A percentile compares a stretch with the other conserved stretches of the same genome.
phyloP scores from a whole-genome alignment of 2,113 vertebrate genomes.

The Microcebus jonahi region DNA sequence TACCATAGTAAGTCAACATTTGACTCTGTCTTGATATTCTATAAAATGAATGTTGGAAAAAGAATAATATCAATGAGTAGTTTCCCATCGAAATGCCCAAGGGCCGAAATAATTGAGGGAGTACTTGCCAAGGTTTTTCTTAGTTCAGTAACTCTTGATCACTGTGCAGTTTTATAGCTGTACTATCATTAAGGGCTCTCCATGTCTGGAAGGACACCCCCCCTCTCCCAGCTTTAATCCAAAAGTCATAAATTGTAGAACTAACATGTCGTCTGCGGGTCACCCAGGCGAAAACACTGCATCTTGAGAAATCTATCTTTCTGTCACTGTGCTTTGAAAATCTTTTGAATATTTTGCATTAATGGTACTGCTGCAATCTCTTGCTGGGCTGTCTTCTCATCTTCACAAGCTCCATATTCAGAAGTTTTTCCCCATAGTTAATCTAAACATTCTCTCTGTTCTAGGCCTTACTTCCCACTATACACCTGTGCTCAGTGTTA shows the following conservation, averaged over 20 bases:
- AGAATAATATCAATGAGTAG: slow-evolving; percentile 77
- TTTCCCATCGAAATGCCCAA: slow-evolving; percentile 73
- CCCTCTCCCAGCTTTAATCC: slow-evolving; percentile 72
- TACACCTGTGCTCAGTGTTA: not conserved
- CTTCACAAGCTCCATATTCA: slow-evolving; percentile 34
- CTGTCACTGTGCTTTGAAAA: slow-evolving; percentile 67
- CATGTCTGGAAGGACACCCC: slow-evolving; percentile 70
- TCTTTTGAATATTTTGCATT: slow-evolving; percentile 75
- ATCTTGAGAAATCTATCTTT: slow-evolving; percentile 69
- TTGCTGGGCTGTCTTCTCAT: slow-evolving; percentile 57
- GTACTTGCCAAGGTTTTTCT: slow-evolving; percentile 76
- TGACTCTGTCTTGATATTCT: slow-evolving; percentile 75
- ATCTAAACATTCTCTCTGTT: slow-evolving; percentile 49
- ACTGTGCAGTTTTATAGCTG: slow-evolving; percentile 68
- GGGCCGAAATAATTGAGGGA: slow-evolving; percentile 79
- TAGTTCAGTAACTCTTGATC: slow-evolving; percentile 81
- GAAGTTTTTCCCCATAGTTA: slow-evolving; percentile 45
- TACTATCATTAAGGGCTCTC: slow-evolving; percentile 75
- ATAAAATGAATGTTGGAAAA: slow-evolving; percentile 76
- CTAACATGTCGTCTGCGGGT: slow-evolving; percentile 62
- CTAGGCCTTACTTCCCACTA: slow-evolving; percentile 26
- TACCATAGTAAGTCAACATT: slow-evolving; percentile 78
- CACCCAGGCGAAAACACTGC: slow-evolving; percentile 69
- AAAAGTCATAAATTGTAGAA: slow-evolving; percentile 79
- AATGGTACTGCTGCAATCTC: slow-evolving; percentile 55